These are phyloP conservation scores for Cantharis rufa DNA, from an alignment of 2,888 invertebrate species.

Conservation along the genomic window DNA sequence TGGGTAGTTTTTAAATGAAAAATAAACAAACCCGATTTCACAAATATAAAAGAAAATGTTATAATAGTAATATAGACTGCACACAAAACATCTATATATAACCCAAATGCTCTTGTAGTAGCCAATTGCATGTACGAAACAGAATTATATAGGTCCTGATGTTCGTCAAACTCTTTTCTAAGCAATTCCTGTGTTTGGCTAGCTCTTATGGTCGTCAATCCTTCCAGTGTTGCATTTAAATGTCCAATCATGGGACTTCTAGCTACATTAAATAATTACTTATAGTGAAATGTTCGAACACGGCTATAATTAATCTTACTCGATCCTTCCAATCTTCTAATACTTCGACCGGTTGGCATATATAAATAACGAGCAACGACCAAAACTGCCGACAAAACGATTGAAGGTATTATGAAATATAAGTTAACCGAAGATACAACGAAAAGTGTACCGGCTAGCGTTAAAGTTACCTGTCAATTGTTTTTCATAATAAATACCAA, in stretches of 20 bases:
- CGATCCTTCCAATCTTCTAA: constrained; percentile 70
- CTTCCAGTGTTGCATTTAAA: constrained; percentile 51
- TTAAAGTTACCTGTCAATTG: neutral
- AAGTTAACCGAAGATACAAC: constrained; percentile 60
- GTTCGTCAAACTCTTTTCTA: constrained; percentile 48
- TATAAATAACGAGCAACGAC: constrained; percentile 66
- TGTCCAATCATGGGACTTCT: constrained; percentile 52
- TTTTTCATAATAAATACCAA: too few relatives aligned
- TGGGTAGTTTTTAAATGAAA: constrained; percentile 2
- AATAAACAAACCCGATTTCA: constrained; percentile 11
- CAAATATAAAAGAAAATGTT: constrained; percentile 29
- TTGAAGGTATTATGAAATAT: constrained; percentile 66
- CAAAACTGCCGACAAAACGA: constrained; percentile 64
- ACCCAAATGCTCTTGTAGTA: constrained; percentile 46
- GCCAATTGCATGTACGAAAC: constrained; percentile 46
- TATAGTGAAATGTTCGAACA: neutral
- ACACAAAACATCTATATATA: constrained; percentile 45
- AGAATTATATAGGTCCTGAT: constrained; percentile 50
- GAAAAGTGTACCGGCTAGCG: neutral
- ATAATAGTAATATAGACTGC: constrained; percentile 38
- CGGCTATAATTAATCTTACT: constrained; percentile 41
- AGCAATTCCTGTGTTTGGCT: constrained; percentile 45
- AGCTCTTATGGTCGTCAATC: constrained; percentile 50
- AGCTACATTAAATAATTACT: constrained; percentile 36
- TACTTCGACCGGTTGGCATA: constrained; percentile 69